Base-by-base conservation (phyloP, 2,797 vertebrate genomes). In the Rhynchotus rufescens region DNA sequence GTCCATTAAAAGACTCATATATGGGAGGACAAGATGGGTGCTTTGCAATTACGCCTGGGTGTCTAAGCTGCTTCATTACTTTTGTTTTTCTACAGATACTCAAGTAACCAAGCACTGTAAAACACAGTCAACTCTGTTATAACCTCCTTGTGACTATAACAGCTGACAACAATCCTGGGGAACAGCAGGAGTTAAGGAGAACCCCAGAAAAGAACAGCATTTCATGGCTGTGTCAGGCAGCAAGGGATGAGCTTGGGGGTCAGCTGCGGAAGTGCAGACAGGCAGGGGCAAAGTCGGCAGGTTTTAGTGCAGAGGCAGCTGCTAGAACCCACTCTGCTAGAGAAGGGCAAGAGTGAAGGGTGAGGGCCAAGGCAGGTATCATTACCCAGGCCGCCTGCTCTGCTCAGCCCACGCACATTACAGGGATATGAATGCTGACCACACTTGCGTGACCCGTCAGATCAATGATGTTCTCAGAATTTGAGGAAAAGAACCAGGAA, bases 401-500 rank as follows among this genome's bases (percentile, higher is more conserved):
- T 56, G 42, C 68, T 79, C 20, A 66, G 75, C n/a, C 65, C 65
- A 3, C 0, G 22, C 22, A 62, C 30, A 30, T 17, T 83, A 84
- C 30, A 19, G 71, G 28, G 60, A 64, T 74, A 40, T 66, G 61
- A 54, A n/a, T n/a, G 44, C 71, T 74, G 51, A 74, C 52, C 84
- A 81, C 12, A 21, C 6, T 79, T 56, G 62, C 9, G 2, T 60
- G 36, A 81, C 34, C 80, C 84, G 74, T 81, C 93, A 86, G 67
- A 67, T 32, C 64, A 62, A 28, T n/a, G 65, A 77, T 0, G 0
- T 21, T 47, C 83, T 26, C 89, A 86, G 78, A 93, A 81, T 26
- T 20, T 44, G 64, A 87, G 77, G 51, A 75, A 76, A 89, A 90
- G 86, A 93, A 92, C 20, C 52, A 93, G 84, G 28, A 86, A 61